Evolutionary conservation across 2,797 vertebrate genomes (phyloP).

Genomic region (Lerista edwardsae): DNA sequence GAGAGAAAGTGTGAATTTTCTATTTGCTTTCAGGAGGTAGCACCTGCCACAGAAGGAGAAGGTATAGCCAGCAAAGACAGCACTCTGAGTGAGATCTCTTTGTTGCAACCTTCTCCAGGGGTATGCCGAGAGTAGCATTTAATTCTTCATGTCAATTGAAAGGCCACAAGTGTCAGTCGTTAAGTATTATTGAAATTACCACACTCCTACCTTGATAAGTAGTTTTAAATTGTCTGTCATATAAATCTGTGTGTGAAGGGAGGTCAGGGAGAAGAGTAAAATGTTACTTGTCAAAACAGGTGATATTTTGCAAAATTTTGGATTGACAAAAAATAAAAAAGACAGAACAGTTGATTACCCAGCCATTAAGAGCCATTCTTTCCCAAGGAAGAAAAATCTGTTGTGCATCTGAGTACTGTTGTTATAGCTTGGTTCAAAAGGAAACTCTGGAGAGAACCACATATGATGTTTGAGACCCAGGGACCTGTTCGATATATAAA

Average conservation of each 20-base stretch:
- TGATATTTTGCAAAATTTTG: constrained; percentile 53
- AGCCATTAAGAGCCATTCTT: constrained; percentile 56
- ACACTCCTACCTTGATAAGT: constrained; percentile 27
- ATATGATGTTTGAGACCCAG: constrained; percentile 49
- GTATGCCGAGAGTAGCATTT: constrained; percentile 26
- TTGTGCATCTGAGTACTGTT: constrained; percentile 51
- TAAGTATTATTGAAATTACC: constrained; percentile 42
- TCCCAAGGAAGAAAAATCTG: constrained; percentile 23
- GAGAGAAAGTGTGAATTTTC: constrained; percentile 29
- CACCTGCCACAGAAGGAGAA: constrained; percentile 33
- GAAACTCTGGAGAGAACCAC: constrained; percentile 57
- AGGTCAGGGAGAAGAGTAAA: constrained; percentile 27
- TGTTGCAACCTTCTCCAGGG: constrained; percentile 36
- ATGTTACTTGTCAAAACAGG: constrained; percentile 45
- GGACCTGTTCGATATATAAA: constrained; percentile 63
- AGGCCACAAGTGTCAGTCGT: constrained; percentile 25
- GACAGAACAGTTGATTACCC: constrained; percentile 59
- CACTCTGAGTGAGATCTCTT: constrained; percentile 9
- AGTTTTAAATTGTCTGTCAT: constrained; percentile 30
- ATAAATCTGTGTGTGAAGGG: constrained; percentile 35
- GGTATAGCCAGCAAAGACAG: constrained; percentile 11
- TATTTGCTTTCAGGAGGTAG: constrained; percentile 34
- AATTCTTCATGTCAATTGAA: constrained; percentile 33
- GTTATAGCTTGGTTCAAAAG: constrained; percentile 60
- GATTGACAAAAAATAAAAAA: constrained; percentile 50